phyloP scores from a whole-genome alignment of 2,888 invertebrate species.

The Theristus sp. region DNA sequence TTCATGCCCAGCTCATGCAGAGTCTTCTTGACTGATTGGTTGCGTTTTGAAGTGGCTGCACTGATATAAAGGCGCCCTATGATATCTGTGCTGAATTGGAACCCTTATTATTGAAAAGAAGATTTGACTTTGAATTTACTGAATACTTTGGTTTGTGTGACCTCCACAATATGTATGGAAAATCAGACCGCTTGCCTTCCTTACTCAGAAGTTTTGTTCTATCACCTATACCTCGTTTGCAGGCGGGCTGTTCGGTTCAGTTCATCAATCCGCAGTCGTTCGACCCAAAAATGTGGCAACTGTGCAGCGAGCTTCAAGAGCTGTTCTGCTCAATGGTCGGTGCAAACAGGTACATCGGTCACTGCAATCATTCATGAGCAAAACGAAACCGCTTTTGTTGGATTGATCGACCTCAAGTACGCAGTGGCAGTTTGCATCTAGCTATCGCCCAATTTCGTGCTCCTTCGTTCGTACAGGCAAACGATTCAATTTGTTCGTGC shows the following conservation, averaged over 20 bases:
- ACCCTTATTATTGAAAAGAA: no score
- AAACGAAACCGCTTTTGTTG: not conserved
- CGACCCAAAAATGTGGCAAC: conserved; percentile 40
- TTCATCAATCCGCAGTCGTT: conserved; percentile 76
- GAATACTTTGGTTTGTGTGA: no score
- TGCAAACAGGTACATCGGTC: conserved; percentile 58
- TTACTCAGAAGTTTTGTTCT: conserved; percentile 13
- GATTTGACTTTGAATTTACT: no score
- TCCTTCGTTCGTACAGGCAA: not conserved
- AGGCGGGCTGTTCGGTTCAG: conserved; percentile 69
- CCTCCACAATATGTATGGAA: no score
- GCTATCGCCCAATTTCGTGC: not conserved
- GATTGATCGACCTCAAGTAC: no score
- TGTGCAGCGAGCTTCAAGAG: conserved; percentile 63
- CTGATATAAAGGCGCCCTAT: no score
- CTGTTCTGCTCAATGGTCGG: conserved; percentile 82
- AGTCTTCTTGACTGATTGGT: no score
- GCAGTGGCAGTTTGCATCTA: not conserved
- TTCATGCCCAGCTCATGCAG: no score
- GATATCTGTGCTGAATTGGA: no score
- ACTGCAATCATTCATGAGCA: no score
- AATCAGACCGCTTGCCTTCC: no score
- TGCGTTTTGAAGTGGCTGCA: no score
- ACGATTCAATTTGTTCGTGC: not conserved
- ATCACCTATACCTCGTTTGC: conserved; percentile 19